Percentiles rank a stretch among this genome's conserved stretches.
phyloP scores from a whole-genome alignment of 2,113 vertebrate genomes.

The Etheostoma cragini region DNA sequence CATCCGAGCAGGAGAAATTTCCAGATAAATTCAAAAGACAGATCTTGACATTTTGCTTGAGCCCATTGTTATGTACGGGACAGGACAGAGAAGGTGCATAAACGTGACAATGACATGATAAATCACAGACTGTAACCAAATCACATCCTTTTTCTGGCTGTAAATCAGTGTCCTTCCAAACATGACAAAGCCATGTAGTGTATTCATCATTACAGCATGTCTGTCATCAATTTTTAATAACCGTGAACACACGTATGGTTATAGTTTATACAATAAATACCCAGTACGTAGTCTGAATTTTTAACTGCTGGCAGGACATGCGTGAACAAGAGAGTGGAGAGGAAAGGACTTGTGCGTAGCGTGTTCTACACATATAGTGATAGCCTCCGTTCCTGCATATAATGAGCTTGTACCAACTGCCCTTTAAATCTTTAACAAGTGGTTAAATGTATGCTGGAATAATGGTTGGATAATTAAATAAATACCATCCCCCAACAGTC shows the following conservation, averaged over 20 bases:
- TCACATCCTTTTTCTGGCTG: slow-evolving; percentile 3
- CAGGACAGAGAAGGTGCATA: not conserved
- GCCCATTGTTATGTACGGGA: slow-evolving; percentile 15
- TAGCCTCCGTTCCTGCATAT: slow-evolving; percentile 1
- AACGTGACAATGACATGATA: too few relatives aligned
- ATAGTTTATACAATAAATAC: slow-evolving; percentile 1
- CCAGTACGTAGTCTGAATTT: slow-evolving; percentile 40
- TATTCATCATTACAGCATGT: slow-evolving; percentile 23
- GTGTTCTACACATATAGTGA: slow-evolving; percentile 21
- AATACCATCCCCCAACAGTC: slow-evolving; percentile 62
- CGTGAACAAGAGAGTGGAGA: slow-evolving; percentile 50
- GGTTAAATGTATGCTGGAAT: slow-evolving; percentile 61
- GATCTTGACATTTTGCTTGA: slow-evolving; percentile 6
- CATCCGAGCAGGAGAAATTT: not conserved
- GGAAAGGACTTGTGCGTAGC: slow-evolving; percentile 10
- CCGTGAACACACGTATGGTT: not conserved
- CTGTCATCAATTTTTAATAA: slow-evolving; percentile 65
- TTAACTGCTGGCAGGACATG: slow-evolving; percentile 47
- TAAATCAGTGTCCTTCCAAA: not conserved
- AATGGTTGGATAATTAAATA: slow-evolving; percentile 70
- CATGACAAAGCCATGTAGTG: slow-evolving; percentile 20
- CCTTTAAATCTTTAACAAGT: slow-evolving; percentile 62
- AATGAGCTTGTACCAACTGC: slow-evolving; percentile 33
- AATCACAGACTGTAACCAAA: slow-evolving; percentile 4
- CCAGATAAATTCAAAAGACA: not conserved